phyloP scores from a whole-genome alignment of 1,140 invertebrate species.

The Protaetia brevitarsis region DNA sequence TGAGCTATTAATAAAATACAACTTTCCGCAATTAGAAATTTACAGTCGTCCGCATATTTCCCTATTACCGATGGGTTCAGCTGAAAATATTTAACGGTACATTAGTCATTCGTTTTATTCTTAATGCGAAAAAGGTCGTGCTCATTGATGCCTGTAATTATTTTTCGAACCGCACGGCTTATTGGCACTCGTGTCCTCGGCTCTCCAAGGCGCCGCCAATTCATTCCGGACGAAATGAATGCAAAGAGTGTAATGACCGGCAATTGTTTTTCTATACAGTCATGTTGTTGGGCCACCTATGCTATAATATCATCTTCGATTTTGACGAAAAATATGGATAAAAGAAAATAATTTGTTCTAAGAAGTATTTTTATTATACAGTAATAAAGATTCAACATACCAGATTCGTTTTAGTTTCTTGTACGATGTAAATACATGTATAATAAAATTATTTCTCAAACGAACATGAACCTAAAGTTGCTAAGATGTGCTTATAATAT shows the following conservation, averaged over 20 bases:
- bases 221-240: not conserved
- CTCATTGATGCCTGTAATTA: slow-evolving; percentile 16
- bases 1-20: not conserved
- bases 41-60: not conserved
- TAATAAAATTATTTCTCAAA: too few relatives aligned
- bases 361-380: too few relatives aligned
- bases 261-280: not conserved
- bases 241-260: not conserved
- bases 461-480: too few relatives aligned
- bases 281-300: too few relatives aligned
- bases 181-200: not conserved
- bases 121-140: slow-evolving; percentile 16
- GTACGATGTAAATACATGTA: too few relatives aligned
- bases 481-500: too few relatives aligned
- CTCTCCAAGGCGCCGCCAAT: not conserved
- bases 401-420: too few relatives aligned
- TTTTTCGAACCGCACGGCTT: slow-evolving; percentile 3
- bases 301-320: too few relatives aligned
- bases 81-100: not conserved
- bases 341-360: too few relatives aligned
- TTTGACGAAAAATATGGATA: too few relatives aligned
- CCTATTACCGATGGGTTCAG: too few relatives aligned
- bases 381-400: too few relatives aligned
- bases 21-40: slow-evolving; percentile 14
- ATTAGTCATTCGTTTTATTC: slow-evolving; percentile 9